A percentile compares a stretch with the other conserved stretches of the same genome.
Evolutionary conservation across 2,113 vertebrate species (phyloP).

Genomic region (Xyrauchen texanus): DNA sequence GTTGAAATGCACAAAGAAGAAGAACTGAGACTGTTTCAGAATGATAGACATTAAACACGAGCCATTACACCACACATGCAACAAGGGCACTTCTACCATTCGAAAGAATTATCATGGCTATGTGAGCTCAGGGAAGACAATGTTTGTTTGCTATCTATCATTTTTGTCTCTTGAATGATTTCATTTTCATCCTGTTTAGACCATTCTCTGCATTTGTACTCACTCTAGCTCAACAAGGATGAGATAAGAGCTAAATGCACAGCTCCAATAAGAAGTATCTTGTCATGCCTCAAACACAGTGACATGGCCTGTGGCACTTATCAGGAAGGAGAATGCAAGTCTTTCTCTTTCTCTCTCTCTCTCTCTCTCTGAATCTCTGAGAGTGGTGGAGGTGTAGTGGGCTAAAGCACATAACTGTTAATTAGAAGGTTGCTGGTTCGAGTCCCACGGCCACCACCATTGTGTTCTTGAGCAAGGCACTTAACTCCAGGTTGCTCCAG

Average conservation of each 20-base stretch:
- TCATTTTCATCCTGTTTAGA: conserved; percentile 1
- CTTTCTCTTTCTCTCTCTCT: conserved; percentile 7
- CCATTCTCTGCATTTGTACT: conserved; percentile 38
- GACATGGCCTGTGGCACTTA: conserved; percentile 50
- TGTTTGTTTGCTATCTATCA: conserved; percentile 46
- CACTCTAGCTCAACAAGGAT: neutral
- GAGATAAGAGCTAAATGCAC: conserved; percentile 48
- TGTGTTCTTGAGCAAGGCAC: too few relatives aligned
- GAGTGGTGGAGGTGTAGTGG: too few relatives aligned
- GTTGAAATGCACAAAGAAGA: too few relatives aligned
- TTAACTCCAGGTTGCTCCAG: too few relatives aligned
- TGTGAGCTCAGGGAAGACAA: neutral
- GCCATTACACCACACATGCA: conserved; percentile 31
- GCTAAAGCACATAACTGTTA: too few relatives aligned
- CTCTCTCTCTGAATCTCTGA: too few relatives aligned
- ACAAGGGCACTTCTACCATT: conserved; percentile 46
- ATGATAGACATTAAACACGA: conserved; percentile 36
- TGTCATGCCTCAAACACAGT: conserved; percentile 1
- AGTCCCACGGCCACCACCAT: too few relatives aligned
- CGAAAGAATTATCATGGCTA: conserved; percentile 34
- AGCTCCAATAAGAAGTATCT: conserved; percentile 40
- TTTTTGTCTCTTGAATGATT: conserved; percentile 5
- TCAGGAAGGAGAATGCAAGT: conserved; percentile 42
- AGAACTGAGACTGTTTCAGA: neutral
- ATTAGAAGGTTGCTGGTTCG: too few relatives aligned